Conservation (phyloP, 2,888 invertebrate species). For the Phaonia tiefii region DNA sequence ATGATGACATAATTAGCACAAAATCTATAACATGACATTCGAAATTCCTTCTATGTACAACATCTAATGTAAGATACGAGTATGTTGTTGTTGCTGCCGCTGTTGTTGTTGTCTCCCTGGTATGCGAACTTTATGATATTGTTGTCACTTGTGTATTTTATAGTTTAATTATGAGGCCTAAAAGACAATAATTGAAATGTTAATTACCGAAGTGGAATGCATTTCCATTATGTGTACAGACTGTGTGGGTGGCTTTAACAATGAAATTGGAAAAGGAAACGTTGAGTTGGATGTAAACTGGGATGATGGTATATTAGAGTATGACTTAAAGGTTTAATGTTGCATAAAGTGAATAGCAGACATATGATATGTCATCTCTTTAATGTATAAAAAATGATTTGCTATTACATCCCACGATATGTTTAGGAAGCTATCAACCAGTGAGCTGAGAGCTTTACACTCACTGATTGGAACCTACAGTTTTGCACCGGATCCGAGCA, state of each 20-base stretch:
- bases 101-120: neutral
- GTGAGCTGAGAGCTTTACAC: too few relatives aligned
- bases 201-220: slow-evolving; percentile 67
- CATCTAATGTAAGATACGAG: slow-evolving; percentile 50
- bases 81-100: slow-evolving; percentile 12
- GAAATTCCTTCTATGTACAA: slow-evolving; percentile 59
- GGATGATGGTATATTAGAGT: too few relatives aligned
- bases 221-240: slow-evolving; percentile 11
- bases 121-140: slow-evolving; percentile 54
- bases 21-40: slow-evolving; percentile 69
- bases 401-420: too few relatives aligned
- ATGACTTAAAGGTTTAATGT: too few relatives aligned
- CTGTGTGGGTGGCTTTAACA: neutral
- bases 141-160: slow-evolving; percentile 62
- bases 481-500: too few relatives aligned
- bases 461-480: too few relatives aligned
- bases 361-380: too few relatives aligned
- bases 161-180: slow-evolving; percentile 67
- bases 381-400: too few relatives aligned
- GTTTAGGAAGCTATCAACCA: too few relatives aligned
- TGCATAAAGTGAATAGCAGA: too few relatives aligned
- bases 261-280: neutral
- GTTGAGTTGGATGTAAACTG: neutral
- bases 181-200: slow-evolving; percentile 67
- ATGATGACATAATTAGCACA: slow-evolving; percentile 77